Conservation (phyloP, 2,113 vertebrate genomes). For the Anolis carolinensis region DNA sequence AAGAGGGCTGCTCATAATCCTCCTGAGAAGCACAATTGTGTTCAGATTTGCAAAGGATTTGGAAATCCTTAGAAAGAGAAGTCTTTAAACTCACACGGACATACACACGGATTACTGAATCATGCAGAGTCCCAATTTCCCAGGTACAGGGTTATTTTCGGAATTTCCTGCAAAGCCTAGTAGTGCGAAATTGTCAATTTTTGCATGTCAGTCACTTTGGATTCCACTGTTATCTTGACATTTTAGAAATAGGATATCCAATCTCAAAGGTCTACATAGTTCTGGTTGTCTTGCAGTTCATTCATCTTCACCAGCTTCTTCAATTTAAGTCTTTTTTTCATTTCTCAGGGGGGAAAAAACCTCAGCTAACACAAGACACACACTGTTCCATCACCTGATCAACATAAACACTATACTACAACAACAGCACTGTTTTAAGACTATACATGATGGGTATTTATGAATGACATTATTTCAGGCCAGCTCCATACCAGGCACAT, state of each 20-base stretch:
- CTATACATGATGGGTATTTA: neutral
- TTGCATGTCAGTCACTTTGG: neutral
- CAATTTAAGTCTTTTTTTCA: neutral
- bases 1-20: slow-evolving; percentile 8
- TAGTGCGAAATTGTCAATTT: too few relatives aligned
- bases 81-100: neutral
- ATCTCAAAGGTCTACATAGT: too few relatives aligned
- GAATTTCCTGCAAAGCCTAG: neutral
- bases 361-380: neutral
- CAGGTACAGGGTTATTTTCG: neutral
- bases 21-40: neutral
- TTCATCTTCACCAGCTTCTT: neutral
- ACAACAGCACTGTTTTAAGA: too few relatives aligned
- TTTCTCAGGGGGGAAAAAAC: neutral
- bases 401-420: too few relatives aligned
- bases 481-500: too few relatives aligned
- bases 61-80: neutral
- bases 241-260: neutral
- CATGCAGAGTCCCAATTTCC: too few relatives aligned
- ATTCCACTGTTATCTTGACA: neutral
- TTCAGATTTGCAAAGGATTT: neutral
- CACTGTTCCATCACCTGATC: neutral
- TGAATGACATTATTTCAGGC: neutral
- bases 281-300: too few relatives aligned
- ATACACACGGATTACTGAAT: neutral